Evolutionary conservation across 2,888 invertebrate genomes (phyloP).

Genomic region (Acrobasis repandana): DNA sequence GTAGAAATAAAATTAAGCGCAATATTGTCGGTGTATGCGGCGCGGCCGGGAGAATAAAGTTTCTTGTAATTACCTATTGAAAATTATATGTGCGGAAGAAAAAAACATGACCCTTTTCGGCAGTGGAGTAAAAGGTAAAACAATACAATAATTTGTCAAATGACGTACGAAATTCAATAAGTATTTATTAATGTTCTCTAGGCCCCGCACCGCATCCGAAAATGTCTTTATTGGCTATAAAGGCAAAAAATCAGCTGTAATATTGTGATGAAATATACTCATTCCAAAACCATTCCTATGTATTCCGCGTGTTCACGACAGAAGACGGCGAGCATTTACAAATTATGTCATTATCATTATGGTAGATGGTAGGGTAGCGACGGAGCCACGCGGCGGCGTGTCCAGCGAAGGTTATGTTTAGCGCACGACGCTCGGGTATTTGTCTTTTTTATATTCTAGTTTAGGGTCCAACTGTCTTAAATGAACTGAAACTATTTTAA

Average conservation of each 20-base stretch:
- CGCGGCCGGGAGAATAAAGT: neutral
- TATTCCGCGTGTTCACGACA: constrained; percentile 20
- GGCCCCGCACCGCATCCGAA: neutral
- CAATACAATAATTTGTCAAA: too few species aligned
- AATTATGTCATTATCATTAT: constrained; percentile 19
- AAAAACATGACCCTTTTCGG: too few species aligned
- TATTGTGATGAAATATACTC: constrained; percentile 32
- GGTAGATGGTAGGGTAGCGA: neutral
- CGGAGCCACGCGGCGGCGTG: neutral
- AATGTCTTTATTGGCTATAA: constrained; percentile 3
- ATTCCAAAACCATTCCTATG: constrained; percentile 29
- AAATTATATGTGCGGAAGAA: too few species aligned
- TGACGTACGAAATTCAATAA: too few species aligned
- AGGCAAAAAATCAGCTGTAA: neutral
- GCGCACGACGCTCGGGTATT: constrained; percentile 3
- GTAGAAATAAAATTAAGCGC: neutral
- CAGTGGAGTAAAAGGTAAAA: too few species aligned
- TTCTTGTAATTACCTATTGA: too few species aligned
- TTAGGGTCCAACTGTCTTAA: neutral
- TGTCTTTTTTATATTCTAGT: constrained; percentile 9
- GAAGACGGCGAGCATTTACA: constrained; percentile 26
- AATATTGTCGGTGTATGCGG: constrained; percentile 1
- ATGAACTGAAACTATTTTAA: neutral
- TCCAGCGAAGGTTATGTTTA: constrained; percentile 1
- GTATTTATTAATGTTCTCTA: neutral